A percentile compares a stretch with the other conserved stretches of the same genome.
Evolutionary conservation across 2,888 invertebrate species (phyloP).

Genomic region (Drosophila kuntzei): DNA sequence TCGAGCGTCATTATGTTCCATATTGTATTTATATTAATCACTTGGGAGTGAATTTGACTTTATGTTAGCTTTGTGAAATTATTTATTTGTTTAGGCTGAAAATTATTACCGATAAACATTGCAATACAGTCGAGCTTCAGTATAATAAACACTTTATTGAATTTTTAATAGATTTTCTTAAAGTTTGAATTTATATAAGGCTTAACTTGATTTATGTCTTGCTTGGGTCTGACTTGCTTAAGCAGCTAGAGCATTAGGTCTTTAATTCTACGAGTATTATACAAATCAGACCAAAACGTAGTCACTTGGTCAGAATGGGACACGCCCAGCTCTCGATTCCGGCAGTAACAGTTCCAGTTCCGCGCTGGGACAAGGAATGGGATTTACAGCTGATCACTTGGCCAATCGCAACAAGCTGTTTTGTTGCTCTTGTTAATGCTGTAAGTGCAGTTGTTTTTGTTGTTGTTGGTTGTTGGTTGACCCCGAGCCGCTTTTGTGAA

Average conservation of each 20-base stretch:
- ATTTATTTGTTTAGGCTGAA: neutral
- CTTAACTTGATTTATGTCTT: constrained; percentile 12
- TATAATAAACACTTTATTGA: neutral
- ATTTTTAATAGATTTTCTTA: neutral
- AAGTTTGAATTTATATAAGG: neutral
- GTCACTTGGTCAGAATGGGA: constrained; percentile 60
- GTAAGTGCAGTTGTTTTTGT: constrained; percentile 18
- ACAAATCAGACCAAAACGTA: constrained; percentile 50
- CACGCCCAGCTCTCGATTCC: constrained; percentile 35
- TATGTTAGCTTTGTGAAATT: neutral
- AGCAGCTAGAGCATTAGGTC: neutral
- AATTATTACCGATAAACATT: neutral
- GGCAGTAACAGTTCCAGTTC: constrained; percentile 47
- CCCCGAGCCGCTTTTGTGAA: constrained; percentile 72
- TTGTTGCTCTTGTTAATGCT: constrained; percentile 7
- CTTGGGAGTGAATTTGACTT: neutral
- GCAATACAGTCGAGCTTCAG: neutral
- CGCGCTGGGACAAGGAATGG: constrained; percentile 53
- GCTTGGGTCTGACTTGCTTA: constrained; percentile 1
- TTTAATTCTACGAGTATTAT: neutral
- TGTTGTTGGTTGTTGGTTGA: constrained; percentile 43
- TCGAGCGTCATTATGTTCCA: neutral
- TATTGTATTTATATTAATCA: neutral
- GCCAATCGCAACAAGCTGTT: constrained; percentile 11
- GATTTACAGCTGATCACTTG: constrained; percentile 41